phyloP scores from a whole-genome alignment of 37 sponge, comb jelly and placozoan genomes.

The Spongilla lacustris region DNA sequence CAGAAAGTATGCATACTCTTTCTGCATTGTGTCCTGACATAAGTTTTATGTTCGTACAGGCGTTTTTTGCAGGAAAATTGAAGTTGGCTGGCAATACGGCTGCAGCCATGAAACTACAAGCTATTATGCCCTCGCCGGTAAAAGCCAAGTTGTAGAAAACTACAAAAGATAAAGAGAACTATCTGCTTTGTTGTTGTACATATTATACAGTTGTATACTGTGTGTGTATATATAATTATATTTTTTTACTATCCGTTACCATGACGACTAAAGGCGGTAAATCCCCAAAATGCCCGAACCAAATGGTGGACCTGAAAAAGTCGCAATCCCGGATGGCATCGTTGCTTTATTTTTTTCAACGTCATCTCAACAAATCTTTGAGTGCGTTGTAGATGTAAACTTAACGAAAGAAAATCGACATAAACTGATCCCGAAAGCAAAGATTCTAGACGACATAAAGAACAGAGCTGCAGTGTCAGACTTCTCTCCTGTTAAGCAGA shows the following conservation, averaged over 20 bases:
- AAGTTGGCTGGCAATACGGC: constrained; percentile 92
- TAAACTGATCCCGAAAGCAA: constrained; percentile 80
- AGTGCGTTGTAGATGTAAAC: constrained; percentile 75
- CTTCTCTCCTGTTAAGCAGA: constrained; percentile 90
- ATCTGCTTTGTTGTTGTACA: neutral
- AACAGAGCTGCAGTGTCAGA: constrained; percentile 94
- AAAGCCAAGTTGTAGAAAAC: constrained; percentile 66
- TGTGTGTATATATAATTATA: neutral
- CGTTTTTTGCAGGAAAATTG: constrained; percentile 90
- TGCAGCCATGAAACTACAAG: constrained; percentile 88
- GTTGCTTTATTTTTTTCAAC: constrained; percentile 84
- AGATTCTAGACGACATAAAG: constrained; percentile 87
- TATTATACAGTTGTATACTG: neutral
- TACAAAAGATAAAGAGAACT: neutral
- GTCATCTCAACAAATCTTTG: constrained; percentile 81
- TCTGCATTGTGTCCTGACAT: neutral
- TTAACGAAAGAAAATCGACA: constrained; percentile 82
- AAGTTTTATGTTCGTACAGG: constrained; percentile 57
- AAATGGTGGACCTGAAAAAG: constrained; percentile 2
- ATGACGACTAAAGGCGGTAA: neutral
- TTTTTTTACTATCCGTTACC: neutral
- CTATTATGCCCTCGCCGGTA: constrained; percentile 64
- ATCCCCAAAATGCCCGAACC: neutral
- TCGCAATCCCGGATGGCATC: constrained; percentile 58
- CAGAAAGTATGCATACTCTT: constrained; percentile 67